A percentile compares a stretch with the other conserved stretches of the same genome.
phyloP scores from a whole-genome alignment of 2,797 vertebrate genomes.

The Semaprochilodus insignis region DNA sequence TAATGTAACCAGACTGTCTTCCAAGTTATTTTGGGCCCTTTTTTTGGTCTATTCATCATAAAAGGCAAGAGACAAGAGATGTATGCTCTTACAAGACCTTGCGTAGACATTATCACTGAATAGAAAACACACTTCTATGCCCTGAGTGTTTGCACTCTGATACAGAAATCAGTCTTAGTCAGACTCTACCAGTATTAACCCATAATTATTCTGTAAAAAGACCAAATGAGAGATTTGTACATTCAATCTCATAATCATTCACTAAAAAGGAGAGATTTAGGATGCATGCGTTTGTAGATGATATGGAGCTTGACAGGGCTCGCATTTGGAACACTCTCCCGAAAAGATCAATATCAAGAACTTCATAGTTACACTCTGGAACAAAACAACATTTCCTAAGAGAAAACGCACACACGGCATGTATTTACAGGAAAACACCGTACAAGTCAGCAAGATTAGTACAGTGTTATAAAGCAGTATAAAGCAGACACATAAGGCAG shows the following conservation, averaged over 20 bases:
- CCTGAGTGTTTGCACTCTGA: background rate
- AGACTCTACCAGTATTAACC: background rate
- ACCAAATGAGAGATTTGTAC: background rate
- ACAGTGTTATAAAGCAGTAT: too few species aligned
- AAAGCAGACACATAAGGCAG: too few species aligned
- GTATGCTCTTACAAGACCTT: too few species aligned
- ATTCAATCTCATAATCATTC: conserved; percentile 1
- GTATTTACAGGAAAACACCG: background rate
- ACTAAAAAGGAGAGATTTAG: background rate
- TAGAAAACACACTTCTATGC: background rate
- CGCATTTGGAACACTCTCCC: background rate
- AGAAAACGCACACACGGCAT: background rate
- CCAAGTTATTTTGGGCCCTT: too few species aligned
- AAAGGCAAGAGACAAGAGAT: background rate
- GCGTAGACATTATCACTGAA: background rate
- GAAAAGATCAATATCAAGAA: conserved; percentile 2
- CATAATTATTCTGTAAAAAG: background rate
- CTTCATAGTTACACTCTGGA: background rate
- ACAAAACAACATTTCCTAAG: background rate
- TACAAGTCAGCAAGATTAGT: background rate
- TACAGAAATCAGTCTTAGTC: background rate
- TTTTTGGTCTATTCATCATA: too few species aligned
- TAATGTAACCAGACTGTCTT: too few species aligned
- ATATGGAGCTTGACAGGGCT: conserved; percentile 1
- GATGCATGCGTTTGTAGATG: conserved; percentile 7